Conservation (phyloP, 2,888 invertebrate species). For the Archips xylosteana region DNA sequence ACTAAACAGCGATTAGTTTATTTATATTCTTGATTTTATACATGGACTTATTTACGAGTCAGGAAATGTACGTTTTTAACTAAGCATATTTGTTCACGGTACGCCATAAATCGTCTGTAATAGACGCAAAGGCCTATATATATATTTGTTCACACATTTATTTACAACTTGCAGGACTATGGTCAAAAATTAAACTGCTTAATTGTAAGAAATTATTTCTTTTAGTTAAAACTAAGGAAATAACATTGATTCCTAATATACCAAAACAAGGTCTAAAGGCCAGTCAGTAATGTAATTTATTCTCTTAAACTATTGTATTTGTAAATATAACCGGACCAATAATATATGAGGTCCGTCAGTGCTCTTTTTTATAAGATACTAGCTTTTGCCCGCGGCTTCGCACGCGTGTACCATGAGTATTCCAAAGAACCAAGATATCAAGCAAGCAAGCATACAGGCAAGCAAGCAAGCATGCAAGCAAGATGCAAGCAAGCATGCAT, state of each 20-base stretch:
- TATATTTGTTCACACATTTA: not conserved
- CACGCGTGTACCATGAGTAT: too few relatives aligned
- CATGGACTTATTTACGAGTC: not conserved
- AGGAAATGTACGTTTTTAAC: not conserved
- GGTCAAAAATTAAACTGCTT: constrained; percentile 10
- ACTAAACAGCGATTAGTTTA: not conserved
- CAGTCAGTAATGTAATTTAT: constrained; percentile 21
- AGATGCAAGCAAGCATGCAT: too few relatives aligned
- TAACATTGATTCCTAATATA: constrained; percentile 13
- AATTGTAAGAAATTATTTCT: not conserved
- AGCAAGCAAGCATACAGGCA: too few relatives aligned
- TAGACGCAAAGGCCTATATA: too few relatives aligned
- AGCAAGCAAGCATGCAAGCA: too few relatives aligned
- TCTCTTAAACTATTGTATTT: constrained; percentile 8
- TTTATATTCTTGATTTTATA: not conserved
- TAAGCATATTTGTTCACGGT: too few relatives aligned
- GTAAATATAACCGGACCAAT: not conserved
- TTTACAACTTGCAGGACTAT: not conserved
- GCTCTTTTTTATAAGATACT: too few relatives aligned
- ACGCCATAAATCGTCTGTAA: too few relatives aligned
- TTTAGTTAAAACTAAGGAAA: constrained; percentile 1
- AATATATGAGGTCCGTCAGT: too few relatives aligned
- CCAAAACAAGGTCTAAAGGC: constrained; percentile 22
- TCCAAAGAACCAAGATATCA: too few relatives aligned
- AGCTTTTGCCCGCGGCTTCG: too few relatives aligned